Evolutionary conservation across 2,113 vertebrate genomes (phyloP), one percentile per base, ranked within the genome.

Genomic region (Hemichromis elongatus): DNA sequence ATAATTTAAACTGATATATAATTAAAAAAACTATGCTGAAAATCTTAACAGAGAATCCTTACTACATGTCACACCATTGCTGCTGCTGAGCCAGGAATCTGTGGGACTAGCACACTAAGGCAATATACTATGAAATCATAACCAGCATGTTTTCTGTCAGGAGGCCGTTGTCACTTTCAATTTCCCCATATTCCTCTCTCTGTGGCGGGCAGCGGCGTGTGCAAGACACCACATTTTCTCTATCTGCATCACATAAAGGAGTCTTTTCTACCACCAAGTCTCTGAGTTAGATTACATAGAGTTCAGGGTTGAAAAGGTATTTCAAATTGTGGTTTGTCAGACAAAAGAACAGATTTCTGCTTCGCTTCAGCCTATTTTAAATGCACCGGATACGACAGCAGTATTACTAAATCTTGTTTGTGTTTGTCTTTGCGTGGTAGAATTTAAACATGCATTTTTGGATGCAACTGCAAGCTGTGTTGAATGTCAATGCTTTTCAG

Each of bases 1-100:
- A 89, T 92, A 91, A 93, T 90, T 90, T 4, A 94, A 77, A 77
- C 7, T 70, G 81, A 91, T 85, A 33, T 85, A 90, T 91, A 91
- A 91, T 92, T 90, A 81, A 91, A 83, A 80, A 13, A 3, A 63
- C 26, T 80, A 59, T 75, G 55, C 77, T 89, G 52, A 66, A 89
- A 91, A 86, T 91, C 89, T 89, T 85, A 92, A 89, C 80, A 91
- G 85, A 86, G 86, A 84, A 52, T 73, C 24, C 53, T 45, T 63
- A 82, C 59, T 40, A 35, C 89, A 61, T 7, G 53, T 88, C 80
- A 79, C 88, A 83, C 75, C 24, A 14, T 54, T 80, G 84, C 82
- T 80, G 84, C 82, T 52, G 63, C 63, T 90, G 77, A 77, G 28
- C 59, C 12, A 12, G 68, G 24, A 78, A 66, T 77, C 55, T 52